Conservation (phyloP, 1,140 invertebrate species). For the Hyles euphorbiae region DNA sequence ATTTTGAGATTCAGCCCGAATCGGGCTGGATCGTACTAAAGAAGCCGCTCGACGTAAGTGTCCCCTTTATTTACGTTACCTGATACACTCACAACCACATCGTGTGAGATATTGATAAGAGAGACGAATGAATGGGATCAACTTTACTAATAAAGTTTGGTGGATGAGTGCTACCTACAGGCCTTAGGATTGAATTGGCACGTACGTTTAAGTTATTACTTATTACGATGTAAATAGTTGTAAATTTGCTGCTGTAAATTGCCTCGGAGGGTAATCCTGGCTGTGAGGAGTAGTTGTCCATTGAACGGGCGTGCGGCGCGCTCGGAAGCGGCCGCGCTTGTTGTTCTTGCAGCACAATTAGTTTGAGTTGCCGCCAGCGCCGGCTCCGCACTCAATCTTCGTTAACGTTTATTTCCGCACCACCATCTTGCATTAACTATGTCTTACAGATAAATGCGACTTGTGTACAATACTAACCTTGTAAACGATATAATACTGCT, state of each 20-base stretch:
- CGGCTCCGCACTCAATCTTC: slow-evolving; percentile 69
- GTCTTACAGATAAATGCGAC: slow-evolving; percentile 69
- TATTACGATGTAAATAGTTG: slow-evolving; percentile 70
- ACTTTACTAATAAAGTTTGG: slow-evolving; percentile 71
- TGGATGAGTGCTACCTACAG: slow-evolving; percentile 75
- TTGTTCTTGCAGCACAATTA: slow-evolving; percentile 76
- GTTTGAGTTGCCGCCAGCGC: slow-evolving; percentile 75
- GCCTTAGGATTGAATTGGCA: slow-evolving; percentile 75
- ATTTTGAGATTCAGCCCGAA: slow-evolving; percentile 96
- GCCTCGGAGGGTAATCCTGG: slow-evolving; percentile 72
- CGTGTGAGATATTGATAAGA: slow-evolving; percentile 47
- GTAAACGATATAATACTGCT: slow-evolving; percentile 68
- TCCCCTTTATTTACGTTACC: slow-evolving; percentile 18
- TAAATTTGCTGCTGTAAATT: slow-evolving; percentile 74
- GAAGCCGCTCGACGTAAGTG: slow-evolving; percentile 96
- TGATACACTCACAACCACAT: slow-evolving; percentile 13
- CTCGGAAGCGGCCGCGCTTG: slow-evolving; percentile 56
- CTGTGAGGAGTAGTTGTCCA: slow-evolving; percentile 75
- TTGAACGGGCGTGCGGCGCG: slow-evolving; percentile 53
- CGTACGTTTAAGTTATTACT: slow-evolving; percentile 56
- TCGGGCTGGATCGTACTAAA: slow-evolving; percentile 97
- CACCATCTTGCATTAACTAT: slow-evolving; percentile 75
- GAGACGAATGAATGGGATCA: slow-evolving; percentile 69
- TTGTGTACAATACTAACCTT: slow-evolving; percentile 69
- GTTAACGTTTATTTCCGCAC: slow-evolving; percentile 75